These are phyloP conservation scores for Sebastes hubbsi DNA, from an alignment of 2,797 vertebrate genomes.

Conservation along the genomic window DNA sequence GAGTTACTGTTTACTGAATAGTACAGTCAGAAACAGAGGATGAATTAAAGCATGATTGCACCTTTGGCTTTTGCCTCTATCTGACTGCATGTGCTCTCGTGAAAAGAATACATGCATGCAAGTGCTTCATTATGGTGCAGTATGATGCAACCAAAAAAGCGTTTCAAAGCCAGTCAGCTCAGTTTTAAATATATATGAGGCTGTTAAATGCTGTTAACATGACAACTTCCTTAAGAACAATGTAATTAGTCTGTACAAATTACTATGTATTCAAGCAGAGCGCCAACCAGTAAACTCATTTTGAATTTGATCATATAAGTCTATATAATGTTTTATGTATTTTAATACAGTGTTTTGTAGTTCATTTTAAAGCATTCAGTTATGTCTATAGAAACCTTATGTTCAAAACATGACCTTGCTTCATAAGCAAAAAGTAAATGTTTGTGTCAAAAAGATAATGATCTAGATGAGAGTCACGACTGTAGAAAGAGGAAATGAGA, in stretches of 20 bases:
- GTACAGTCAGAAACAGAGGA: not conserved
- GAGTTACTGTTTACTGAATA: not conserved
- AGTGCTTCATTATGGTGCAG: not conserved
- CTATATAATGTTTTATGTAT: not conserved
- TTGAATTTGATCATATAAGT: not conserved
- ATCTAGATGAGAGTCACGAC: not conserved
- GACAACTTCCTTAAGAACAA: not conserved
- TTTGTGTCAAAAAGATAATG: not conserved
- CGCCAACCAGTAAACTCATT: not conserved
- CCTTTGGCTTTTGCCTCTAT: not conserved
- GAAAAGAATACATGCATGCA: not conserved
- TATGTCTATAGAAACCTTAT: too few species aligned
- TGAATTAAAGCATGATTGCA: not conserved
- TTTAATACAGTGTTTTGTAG: not conserved
- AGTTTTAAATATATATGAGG: not conserved
- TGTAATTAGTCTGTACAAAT: not conserved
- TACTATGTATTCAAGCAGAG: not conserved
- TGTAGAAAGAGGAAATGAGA: not conserved
- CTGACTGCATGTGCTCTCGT: not conserved
- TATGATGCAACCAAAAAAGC: conserved; percentile 3
- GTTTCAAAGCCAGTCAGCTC: not conserved
- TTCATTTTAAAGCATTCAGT: not conserved
- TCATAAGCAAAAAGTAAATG: not conserved
- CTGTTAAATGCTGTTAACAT: not conserved
- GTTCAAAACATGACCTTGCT: not conserved